Evolutionary conservation across 2,797 vertebrate species (phyloP).

Genomic region (Lacerta agilis): DNA sequence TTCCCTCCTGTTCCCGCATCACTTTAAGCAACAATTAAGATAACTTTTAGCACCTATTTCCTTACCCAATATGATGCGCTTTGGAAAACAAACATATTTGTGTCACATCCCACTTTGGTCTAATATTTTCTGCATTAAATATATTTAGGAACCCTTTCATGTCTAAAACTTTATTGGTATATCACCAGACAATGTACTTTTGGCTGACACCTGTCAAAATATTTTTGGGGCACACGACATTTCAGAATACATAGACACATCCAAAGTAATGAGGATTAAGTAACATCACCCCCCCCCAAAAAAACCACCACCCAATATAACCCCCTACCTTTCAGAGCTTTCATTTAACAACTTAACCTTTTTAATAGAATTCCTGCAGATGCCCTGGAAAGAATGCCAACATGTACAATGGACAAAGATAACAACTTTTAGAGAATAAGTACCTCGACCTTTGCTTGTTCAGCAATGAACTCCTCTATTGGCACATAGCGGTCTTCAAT

Average conservation of each 20-base stretch:
- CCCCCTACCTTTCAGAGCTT: neutral
- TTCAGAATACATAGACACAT: neutral
- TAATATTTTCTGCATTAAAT: neutral
- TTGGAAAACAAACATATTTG: neutral
- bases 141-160: neutral
- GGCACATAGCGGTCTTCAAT: slow-evolving; percentile 88
- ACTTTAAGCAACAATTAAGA: neutral
- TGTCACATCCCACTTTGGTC: neutral
- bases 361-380: neutral
- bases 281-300: neutral
- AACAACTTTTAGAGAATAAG: neutral
- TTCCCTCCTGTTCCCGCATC: neutral
- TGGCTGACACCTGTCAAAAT: neutral
- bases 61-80: neutral
- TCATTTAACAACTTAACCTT: neutral
- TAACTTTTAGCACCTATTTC: neutral
- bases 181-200: neutral
- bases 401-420: neutral
- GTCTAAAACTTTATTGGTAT: neutral
- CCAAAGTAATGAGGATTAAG: neutral
- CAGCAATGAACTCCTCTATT: slow-evolving; percentile 84
- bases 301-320: too few relatives aligned
- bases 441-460: slow-evolving; percentile 88
- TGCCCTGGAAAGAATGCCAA: slow-evolving; percentile 8
- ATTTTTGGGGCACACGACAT: neutral